phyloP scores from a whole-genome alignment of 2,888 invertebrate genomes.

The Acrobasis repandana region DNA sequence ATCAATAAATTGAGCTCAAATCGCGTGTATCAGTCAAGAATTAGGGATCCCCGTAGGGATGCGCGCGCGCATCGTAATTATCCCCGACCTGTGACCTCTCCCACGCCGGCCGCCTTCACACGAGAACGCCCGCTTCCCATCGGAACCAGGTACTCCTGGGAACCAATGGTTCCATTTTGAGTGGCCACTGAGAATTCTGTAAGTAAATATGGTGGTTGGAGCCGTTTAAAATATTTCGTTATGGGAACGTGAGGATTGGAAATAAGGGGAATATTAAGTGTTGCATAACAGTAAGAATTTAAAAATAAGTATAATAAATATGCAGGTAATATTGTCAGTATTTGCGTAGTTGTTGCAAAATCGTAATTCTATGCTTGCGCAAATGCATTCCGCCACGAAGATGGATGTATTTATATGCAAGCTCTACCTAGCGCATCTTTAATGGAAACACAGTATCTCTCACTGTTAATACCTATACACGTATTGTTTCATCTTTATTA shows the following conservation, averaged over 20 bases:
- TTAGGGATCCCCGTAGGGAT: conserved; percentile 23
- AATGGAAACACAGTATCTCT: no score
- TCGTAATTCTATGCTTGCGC: no score
- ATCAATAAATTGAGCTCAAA: conserved; percentile 6
- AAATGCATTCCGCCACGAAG: no score
- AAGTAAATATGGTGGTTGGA: conserved; percentile 10
- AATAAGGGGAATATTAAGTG: background rate
- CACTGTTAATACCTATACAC: no score
- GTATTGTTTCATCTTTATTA: no score
- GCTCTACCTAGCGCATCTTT: no score
- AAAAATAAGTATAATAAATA: no score
- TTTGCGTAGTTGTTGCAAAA: no score
- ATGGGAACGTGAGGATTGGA: conserved; percentile 7
- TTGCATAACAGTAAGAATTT: background rate
- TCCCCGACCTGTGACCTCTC: conserved; percentile 74
- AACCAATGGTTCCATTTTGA: conserved; percentile 14
- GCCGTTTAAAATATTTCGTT: conserved; percentile 8
- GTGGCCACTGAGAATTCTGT: conserved; percentile 11
- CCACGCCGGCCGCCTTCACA: conserved; percentile 72
- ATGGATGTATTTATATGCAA: no score
- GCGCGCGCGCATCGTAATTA: conserved; percentile 59
- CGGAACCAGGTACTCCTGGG: conserved; percentile 47
- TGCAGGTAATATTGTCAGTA: no score
- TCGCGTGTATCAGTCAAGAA: conserved; percentile 23
- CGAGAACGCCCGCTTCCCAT: conserved; percentile 75